A percentile compares a stretch with the other conserved stretches of the same genome.
Conservation (phyloP, 1,140 invertebrate species). For the Trachelipus rathkii region DNA sequence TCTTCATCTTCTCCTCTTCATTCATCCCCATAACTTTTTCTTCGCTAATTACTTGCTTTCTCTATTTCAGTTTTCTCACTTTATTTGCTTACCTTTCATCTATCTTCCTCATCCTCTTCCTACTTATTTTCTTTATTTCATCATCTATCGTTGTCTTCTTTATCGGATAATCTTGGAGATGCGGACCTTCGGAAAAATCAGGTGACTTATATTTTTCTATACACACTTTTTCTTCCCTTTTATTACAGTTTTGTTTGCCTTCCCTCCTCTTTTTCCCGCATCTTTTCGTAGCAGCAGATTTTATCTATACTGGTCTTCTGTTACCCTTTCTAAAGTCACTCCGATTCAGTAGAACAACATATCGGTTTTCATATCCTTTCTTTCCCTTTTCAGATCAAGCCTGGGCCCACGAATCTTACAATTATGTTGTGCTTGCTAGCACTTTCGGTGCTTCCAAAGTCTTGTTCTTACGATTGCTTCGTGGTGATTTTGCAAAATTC, state of each 20-base stretch:
- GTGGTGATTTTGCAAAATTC: constrained; percentile 88
- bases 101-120: constrained; percentile 65
- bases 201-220: constrained; percentile 90
- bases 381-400: constrained; percentile 87
- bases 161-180: constrained; percentile 74
- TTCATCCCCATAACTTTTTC: constrained; percentile 57
- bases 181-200: constrained; percentile 87
- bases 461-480: constrained; percentile 63
- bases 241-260: constrained; percentile 65
- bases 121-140: constrained; percentile 57
- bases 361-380: constrained; percentile 87
- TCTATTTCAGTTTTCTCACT: constrained; percentile 87
- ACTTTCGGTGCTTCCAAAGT: too few relatives aligned
- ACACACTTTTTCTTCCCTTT: constrained; percentile 87
- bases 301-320: constrained; percentile 90
- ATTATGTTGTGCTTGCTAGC: constrained; percentile 50
- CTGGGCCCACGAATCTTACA: constrained; percentile 61
- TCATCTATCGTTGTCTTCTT: constrained; percentile 61
- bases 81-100: constrained; percentile 82
- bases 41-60: constrained; percentile 71
- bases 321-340: constrained; percentile 85
- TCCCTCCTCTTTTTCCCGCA: constrained; percentile 68
- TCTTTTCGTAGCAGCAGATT: constrained; percentile 76
- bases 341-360: too few relatives aligned
- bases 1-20: constrained; percentile 62